Evolutionary conservation across 35 echinoderm and acorn worm genomes (phyloP), one percentile per base, ranked within the genome.

Genomic region (Amphiura filiformis): DNA sequence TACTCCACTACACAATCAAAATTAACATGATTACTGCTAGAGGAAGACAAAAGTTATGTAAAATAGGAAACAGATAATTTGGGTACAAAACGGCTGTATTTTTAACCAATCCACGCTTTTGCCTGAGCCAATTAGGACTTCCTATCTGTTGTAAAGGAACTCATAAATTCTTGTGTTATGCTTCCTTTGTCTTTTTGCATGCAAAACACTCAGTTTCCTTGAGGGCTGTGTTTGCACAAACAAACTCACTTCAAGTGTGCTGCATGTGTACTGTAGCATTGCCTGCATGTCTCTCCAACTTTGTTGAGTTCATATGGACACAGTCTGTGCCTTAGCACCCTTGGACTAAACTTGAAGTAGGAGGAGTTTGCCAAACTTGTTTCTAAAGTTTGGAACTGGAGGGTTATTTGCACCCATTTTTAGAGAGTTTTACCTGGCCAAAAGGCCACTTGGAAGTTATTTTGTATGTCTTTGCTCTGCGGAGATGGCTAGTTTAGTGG

Each of bases 21-120:
- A 70, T 70, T 70, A 52, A 70, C 61, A 70, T 70, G 61, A 70
- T 70, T 70, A 70, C 1, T 13, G 61, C 28, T 2, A 70, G 20
- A 70, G 26, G 61, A 70, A 70, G 61, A 23, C 26, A n/a, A 70
- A 70, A 70, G 61, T 70, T 70, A 70, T 70, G 28, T 70, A 70
- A 70, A 70, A 70, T 70, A 70, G 61, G 61, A 70, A 70, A 70
- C 26, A 70, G 61, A 70, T 70, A 18, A 70, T 70, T 70, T 70
- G 61, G 44, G 61, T 30, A 18, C 61, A 70, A 70, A 70, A 70
- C 41, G 41, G 28, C 17, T 23, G 28, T n/a, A 70, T 70, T 70
- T 70, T 70, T 18, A 3, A 15, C 61, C 61, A 70, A 70, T 70
- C 61, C 61, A 70, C 61, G 28, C 15, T 26, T 5, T 30, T 18